A percentile compares a stretch with the other conserved stretches of the same genome.
Evolutionary conservation across 2,888 invertebrate genomes (phyloP).

Genomic region (Operophtera brumata): DNA sequence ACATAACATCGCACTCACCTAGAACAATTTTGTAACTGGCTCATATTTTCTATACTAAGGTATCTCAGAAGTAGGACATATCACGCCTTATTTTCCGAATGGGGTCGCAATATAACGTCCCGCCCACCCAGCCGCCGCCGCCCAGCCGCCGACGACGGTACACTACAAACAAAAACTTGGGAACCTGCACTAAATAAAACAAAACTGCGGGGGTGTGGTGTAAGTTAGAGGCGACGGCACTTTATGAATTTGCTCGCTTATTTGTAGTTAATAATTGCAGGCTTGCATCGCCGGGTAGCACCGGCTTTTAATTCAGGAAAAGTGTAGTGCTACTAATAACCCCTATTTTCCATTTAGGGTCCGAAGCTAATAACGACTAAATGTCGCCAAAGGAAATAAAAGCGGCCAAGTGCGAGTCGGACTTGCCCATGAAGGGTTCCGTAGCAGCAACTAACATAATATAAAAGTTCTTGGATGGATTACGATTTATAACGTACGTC

Average conservation of each 20-base stretch:
- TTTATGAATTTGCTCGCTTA: neutral
- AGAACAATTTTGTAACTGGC: constrained; percentile 1
- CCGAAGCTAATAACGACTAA: too few species aligned
- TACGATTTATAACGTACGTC: too few species aligned
- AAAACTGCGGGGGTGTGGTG: constrained; percentile 3
- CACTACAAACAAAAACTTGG: constrained; percentile 18
- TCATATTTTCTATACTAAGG: neutral
- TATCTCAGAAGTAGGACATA: constrained; percentile 9
- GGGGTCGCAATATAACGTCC: constrained; percentile 10
- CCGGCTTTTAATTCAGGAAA: too few species aligned
- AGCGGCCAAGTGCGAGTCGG: too few species aligned
- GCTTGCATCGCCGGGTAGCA: too few species aligned
- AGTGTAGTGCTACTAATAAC: too few species aligned
- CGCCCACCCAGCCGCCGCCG: constrained; percentile 4
- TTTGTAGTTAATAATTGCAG: neutral
- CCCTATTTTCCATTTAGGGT: too few species aligned
- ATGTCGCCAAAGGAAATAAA: too few species aligned
- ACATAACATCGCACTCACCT: too few species aligned
- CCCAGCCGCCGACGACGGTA: neutral
- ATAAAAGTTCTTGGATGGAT: too few species aligned
- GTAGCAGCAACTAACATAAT: too few species aligned
- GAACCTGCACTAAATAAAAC: constrained; percentile 23
- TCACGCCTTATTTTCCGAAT: constrained; percentile 10
- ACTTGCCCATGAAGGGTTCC: too few species aligned
- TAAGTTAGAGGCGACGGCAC: neutral